Evolutionary conservation across 1,140 invertebrate species (phyloP).

Genomic region (Watersipora subatra): DNA sequence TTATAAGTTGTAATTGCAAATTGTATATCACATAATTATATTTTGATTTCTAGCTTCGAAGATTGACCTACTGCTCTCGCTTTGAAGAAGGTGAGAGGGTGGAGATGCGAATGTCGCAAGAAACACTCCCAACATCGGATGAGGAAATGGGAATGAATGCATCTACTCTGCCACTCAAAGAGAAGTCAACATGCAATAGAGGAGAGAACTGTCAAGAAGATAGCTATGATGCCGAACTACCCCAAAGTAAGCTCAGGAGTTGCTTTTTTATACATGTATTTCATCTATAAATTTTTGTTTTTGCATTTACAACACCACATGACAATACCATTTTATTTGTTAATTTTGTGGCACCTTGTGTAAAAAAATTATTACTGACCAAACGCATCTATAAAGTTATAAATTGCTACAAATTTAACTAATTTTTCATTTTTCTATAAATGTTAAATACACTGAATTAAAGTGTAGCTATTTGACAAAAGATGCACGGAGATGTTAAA

Average conservation of each 20-base stretch:
- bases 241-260: not conserved
- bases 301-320: not conserved
- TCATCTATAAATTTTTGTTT: no score
- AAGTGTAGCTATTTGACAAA: no score
- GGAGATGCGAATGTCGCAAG: slow-evolving; percentile 15
- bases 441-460: no score
- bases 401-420: no score
- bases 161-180: not conserved
- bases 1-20: no score
- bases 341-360: no score
- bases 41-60: no score
- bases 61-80: slow-evolving; percentile 30
- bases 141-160: not conserved
- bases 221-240: not conserved
- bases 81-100: slow-evolving; percentile 19
- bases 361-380: no score
- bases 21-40: no score
- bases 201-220: not conserved
- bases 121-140: not conserved
- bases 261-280: not conserved
- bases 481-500: no score
- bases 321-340: not conserved
- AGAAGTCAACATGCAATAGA: not conserved
- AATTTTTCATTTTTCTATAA: no score
- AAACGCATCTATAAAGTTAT: no score